These are phyloP conservation scores for Paracentrotus lividus DNA, from an alignment of 53 echinoderm and acorn worm genomes.

Conservation along the genomic window DNA sequence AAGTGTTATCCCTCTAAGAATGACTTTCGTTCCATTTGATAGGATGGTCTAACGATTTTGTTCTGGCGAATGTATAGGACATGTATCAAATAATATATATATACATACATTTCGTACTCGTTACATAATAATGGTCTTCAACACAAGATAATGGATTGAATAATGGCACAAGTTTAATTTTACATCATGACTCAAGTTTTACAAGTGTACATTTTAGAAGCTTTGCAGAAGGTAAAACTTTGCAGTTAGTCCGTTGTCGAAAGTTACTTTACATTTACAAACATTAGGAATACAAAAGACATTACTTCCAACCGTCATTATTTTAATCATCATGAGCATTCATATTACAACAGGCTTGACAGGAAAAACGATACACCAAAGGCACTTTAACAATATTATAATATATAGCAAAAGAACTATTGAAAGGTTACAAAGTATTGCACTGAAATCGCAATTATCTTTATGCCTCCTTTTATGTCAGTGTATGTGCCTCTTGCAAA, in stretches of 20 bases:
- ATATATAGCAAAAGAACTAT: constrained; percentile 32
- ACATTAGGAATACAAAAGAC: neutral
- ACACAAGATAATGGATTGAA: neutral
- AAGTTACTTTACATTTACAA: too few species aligned
- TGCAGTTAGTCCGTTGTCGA: too few species aligned
- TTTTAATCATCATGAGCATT: neutral
- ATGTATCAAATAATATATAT: too few species aligned
- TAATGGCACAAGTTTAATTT: neutral
- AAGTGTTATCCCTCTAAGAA: too few species aligned
- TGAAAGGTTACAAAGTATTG: constrained; percentile 40
- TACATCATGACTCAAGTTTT: neutral
- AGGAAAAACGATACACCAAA: neutral
- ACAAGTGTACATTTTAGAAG: neutral
- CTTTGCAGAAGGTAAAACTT: neutral
- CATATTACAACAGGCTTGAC: too few species aligned
- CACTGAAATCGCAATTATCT: constrained; percentile 24
- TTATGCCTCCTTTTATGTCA: too few species aligned
- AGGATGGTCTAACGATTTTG: too few species aligned
- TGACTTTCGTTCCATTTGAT: too few species aligned
- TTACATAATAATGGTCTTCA: neutral
- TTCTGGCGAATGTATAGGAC: too few species aligned
- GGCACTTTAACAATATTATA: constrained; percentile 46
- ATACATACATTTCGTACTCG: too few species aligned
- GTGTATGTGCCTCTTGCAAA: neutral
- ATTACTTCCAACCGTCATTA: too few species aligned